Base-by-base conservation (phyloP, 2,888 invertebrate species). In the Temnothorax rugatulus region DNA sequence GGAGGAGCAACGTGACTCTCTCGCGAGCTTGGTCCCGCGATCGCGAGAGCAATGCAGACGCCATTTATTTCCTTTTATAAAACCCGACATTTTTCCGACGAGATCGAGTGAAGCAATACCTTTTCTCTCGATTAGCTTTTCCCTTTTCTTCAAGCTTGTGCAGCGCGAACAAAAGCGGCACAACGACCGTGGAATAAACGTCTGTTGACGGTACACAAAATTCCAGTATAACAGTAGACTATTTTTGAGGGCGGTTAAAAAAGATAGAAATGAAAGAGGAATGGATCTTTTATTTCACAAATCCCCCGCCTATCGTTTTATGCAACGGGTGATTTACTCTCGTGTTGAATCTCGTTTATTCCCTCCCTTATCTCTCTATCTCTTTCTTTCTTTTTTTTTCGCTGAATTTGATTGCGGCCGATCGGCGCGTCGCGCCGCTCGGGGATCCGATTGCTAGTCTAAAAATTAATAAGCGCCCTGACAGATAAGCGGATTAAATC, bases 391-490 rank as follows among this genome's bases (percentile, higher is more conserved):
- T 71, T 44, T 75, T 63, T 44, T 44, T 25, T 38, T 11, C 47
- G 38, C 2, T 44, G 13, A 75, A 75, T 57, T 79, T 44, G 44
- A 47, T 79, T 44, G 64, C 52, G 76, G 52, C 13, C 52, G 74
- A 54, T 57, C 64, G 59, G 18, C 57, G 57, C 68, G 18, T 75
- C 54, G 29, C 68, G 82, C 57, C 61, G 44, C 74, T 68, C 57
- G 61, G 13, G 50, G 73, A 84, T 5, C 82, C 69, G 76, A 83
- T 86, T 86, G 84, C 68, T 29, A 50, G 59, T 81, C 69, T 76
- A 84, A 87, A 90, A 88, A 90, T 88, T 85, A 90, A 89, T 88
- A 87, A 88, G 84, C 86, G 69, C 63, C 75, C 66, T 50, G 59
- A 64, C 57, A 76, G 81, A 71, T 86, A 90, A 90, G 90, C 85